phyloP scores from a whole-genome alignment of 2,888 invertebrate species.

The Epistrophe grossulariae region DNA sequence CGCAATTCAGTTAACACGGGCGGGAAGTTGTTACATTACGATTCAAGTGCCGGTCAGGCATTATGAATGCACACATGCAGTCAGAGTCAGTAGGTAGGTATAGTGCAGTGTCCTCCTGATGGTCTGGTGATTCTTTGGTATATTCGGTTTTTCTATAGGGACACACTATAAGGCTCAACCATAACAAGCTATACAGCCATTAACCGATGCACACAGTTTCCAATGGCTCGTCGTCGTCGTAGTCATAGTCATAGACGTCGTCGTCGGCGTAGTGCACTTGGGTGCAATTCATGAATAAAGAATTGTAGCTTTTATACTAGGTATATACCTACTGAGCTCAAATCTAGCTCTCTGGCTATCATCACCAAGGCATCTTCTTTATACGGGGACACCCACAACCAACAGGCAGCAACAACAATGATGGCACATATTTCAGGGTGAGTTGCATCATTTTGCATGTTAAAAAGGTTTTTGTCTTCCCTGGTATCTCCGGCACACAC shows the following conservation, averaged over 20 bases:
- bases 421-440: neutral
- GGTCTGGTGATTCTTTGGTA: slow-evolving; percentile 17
- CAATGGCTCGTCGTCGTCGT: slow-evolving; percentile 21
- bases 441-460: slow-evolving; percentile 71
- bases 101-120: neutral
- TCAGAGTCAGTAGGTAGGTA: neutral
- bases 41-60: slow-evolving; percentile 48
- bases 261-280: slow-evolving; percentile 51
- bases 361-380: slow-evolving; percentile 28
- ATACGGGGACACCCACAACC: slow-evolving; percentile 5
- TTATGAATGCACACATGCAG: slow-evolving; percentile 54
- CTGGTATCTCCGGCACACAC: slow-evolving; percentile 19
- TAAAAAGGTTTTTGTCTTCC: slow-evolving; percentile 69
- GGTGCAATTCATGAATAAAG: slow-evolving; percentile 75
- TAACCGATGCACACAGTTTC: slow-evolving; percentile 52
- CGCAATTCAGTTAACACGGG: slow-evolving; percentile 69
- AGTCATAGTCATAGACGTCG: neutral
- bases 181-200: slow-evolving; percentile 58
- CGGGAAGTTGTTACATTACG: slow-evolving; percentile 70
- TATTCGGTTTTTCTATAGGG: slow-evolving; percentile 8
- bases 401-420: neutral
- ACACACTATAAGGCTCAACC: slow-evolving; percentile 46
- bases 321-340: neutral
- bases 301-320: slow-evolving; percentile 42
- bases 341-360: slow-evolving; percentile 30